Base-by-base conservation (phyloP, 2,888 invertebrate genomes). In the Eudasyphora cyanicolor region DNA sequence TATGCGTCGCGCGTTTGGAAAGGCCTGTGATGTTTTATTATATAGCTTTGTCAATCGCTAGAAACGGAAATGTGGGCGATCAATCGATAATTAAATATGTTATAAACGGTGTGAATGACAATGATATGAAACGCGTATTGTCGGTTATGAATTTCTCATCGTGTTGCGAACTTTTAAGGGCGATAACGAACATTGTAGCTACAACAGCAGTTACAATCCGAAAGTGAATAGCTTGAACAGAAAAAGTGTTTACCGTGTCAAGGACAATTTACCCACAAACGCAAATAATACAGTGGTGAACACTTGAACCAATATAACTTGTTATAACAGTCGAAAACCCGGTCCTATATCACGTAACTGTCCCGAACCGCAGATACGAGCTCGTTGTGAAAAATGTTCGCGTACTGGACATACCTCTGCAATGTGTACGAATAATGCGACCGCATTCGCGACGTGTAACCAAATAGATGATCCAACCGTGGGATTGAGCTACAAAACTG, bases 41-140 rank as follows among this genome's bases (percentile, higher is more conserved):
- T 19, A 69, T 21, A 42, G 1, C 8, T 69, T 24, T 69, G 19
- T 17, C 45, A 14, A 19, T 42, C 12, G 38, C 24, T 17, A 42
- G 69, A 42, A 42, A 45, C 69, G 69, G 69, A 24, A 42, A 42
- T 42, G 14, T 69, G 14, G 69, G 42, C 38, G 69, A 69, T 17
- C 49, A 17, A 17, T 32, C 54, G 5, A 54, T 73, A 14, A 73
- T 73, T n/a, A 73, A 51, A 32, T 74, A 74, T 60, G 27, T 74
- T 0, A 74, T 74, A 17, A 74, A 74, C 24, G 74, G 74, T 2
- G 35, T 73, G 24, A 73, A 73, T 73, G 73, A 57, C 17, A 57
- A n/a, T 32, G 35, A 73, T 57, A 27, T 24, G 60, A 57, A 24
- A 57, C 27, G 51, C 45, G 45, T 45, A 8, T 45, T 45, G 12